A percentile compares a stretch with the other conserved stretches of the same genome.
phyloP scores from a whole-genome alignment of 2,888 invertebrate genomes.

The Anoplius nigerrimus region DNA sequence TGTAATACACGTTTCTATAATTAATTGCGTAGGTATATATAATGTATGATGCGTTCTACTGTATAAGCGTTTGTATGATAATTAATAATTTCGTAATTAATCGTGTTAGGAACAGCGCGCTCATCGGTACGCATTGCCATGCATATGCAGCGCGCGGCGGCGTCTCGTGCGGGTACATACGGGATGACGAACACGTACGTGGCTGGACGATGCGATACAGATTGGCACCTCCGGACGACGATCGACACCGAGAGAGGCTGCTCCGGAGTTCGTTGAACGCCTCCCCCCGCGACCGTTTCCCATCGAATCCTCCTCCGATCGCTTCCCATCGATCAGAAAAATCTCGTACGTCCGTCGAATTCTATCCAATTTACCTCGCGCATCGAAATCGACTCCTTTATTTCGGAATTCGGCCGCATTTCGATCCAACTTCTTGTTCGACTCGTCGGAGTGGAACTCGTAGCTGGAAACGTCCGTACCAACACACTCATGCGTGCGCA shows the following conservation, averaged over 20 bases:
- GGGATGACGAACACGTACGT: not conserved
- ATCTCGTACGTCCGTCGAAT: slow-evolving; percentile 16
- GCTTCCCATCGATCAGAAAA: not conserved
- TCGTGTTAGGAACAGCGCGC: slow-evolving; percentile 31
- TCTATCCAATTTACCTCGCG: not conserved
- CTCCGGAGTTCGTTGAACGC: slow-evolving; percentile 27
- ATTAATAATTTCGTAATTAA: slow-evolving; percentile 51
- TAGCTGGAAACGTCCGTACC: too few relatives aligned
- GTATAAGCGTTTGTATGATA: slow-evolving; percentile 52
- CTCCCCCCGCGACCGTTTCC: slow-evolving; percentile 35
- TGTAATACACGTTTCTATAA: slow-evolving; percentile 44
- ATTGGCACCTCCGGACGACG: not conserved
- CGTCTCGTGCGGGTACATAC: not conserved
- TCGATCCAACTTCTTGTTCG: too few relatives aligned
- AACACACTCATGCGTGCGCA: too few relatives aligned
- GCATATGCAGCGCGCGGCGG: not conserved
- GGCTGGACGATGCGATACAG: not conserved
- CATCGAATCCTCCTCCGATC: not conserved
- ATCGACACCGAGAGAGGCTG: slow-evolving; percentile 21
- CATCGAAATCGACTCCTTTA: too few relatives aligned
- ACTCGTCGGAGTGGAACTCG: too few relatives aligned
- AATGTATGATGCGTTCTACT: slow-evolving; percentile 32
- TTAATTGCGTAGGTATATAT: slow-evolving; percentile 36
- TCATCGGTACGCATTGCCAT: slow-evolving; percentile 16
- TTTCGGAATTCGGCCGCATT: too few relatives aligned